These are phyloP conservation scores for Pseudolaguvia tuberculata DNA, from an alignment of 2,113 vertebrate species.

Conservation along the genomic window DNA sequence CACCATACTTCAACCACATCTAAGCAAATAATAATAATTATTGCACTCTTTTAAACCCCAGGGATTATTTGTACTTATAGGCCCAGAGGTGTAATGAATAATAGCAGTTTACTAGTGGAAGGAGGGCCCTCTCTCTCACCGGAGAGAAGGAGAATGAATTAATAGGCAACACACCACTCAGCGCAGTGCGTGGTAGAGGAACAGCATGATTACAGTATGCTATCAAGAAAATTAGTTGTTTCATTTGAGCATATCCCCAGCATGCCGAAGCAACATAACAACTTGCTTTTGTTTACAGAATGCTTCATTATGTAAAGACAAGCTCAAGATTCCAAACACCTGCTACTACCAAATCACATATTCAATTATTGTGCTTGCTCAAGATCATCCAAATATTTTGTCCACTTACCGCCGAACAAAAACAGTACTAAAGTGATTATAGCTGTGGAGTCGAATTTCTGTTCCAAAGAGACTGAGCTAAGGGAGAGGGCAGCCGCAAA, in stretches of 20 bases:
- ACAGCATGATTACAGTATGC: slow-evolving; percentile 73
- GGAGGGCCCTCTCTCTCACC: slow-evolving; percentile 53
- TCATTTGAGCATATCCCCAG: slow-evolving; percentile 68
- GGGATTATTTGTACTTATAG: slow-evolving; percentile 55
- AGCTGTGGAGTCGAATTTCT: slow-evolving; percentile 71
- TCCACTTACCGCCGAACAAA: slow-evolving; percentile 79
- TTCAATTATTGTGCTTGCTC: slow-evolving; percentile 79
- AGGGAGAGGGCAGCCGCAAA: slow-evolving; percentile 54
- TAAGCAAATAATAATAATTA: slow-evolving; percentile 59
- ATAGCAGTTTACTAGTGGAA: slow-evolving; percentile 58
- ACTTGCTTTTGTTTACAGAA: slow-evolving; percentile 82
- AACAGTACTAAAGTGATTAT: slow-evolving; percentile 80
- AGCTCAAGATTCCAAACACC: slow-evolving; percentile 74
- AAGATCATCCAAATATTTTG: slow-evolving; percentile 84
- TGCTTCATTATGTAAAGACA: slow-evolving; percentile 72
- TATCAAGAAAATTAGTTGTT: slow-evolving; percentile 80
- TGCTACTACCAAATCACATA: slow-evolving; percentile 67
- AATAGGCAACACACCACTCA: slow-evolving; percentile 64
- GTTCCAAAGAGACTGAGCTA: slow-evolving; percentile 47
- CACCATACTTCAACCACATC: slow-evolving; percentile 47
- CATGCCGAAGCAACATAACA: slow-evolving; percentile 75
- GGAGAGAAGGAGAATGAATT: slow-evolving; percentile 60
- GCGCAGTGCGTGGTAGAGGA: slow-evolving; percentile 69
- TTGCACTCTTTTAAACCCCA: slow-evolving; percentile 62
- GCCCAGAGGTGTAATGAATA: slow-evolving; percentile 56